Evolutionary conservation across 2,113 vertebrate genomes (phyloP).

Genomic region (Chiloscyllium plagiosum): DNA sequence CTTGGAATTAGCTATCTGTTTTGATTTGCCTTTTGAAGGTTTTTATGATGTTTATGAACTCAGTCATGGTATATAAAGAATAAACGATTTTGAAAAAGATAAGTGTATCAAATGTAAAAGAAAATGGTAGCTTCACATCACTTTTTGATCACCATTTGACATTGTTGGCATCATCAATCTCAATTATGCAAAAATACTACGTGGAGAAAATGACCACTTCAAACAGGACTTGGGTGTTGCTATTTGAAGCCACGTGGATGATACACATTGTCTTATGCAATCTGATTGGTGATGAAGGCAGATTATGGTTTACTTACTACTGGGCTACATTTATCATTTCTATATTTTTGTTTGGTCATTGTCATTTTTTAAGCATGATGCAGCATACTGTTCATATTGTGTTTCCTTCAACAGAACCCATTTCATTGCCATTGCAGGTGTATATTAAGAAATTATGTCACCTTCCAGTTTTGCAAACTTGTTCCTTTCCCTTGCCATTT

Average conservation of each 20-base stretch:
- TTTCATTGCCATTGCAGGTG: background rate
- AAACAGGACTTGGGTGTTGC: constrained; percentile 6
- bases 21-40: background rate
- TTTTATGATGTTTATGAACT: background rate
- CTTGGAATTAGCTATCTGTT: background rate
- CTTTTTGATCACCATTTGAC: background rate
- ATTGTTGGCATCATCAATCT: background rate
- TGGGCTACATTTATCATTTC: constrained; percentile 23
- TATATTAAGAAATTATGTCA: background rate
- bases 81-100: background rate
- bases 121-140: background rate
- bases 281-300: background rate
- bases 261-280: constrained; percentile 32
- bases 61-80: background rate
- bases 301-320: constrained; percentile 9
- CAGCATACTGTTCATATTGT: constrained; percentile 35
- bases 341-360: constrained; percentile 18
- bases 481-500: background rate
- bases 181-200: background rate
- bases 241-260: constrained; percentile 21
- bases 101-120: background rate
- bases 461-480: background rate
- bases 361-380: constrained; percentile 34
- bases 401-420: constrained; percentile 35
- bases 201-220: background rate